These are phyloP conservation scores for Sphaerodactylus townsendi DNA, from an alignment of 2,113 vertebrate species.

Conservation along the genomic window DNA sequence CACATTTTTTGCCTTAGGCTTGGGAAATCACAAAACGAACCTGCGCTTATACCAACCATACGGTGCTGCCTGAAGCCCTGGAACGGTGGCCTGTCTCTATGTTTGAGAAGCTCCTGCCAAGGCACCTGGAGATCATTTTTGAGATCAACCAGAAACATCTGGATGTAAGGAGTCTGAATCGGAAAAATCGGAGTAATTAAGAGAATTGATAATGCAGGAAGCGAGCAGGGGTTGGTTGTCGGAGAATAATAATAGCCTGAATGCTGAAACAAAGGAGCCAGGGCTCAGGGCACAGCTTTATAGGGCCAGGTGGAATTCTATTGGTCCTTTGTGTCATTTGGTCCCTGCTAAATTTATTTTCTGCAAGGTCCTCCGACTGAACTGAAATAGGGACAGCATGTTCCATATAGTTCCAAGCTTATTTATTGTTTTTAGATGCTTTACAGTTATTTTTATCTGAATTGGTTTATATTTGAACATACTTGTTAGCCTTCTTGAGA, in stretches of 20 bases:
- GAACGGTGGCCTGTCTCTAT: constrained; percentile 86
- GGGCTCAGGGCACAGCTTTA: background rate
- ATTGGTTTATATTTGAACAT: no score
- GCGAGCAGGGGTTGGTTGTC: background rate
- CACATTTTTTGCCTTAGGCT: constrained; percentile 67
- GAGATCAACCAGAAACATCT: constrained; percentile 86
- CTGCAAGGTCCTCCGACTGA: no score
- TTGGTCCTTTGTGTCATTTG: background rate
- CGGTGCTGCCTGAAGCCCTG: constrained; percentile 85
- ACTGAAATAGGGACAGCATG: no score
- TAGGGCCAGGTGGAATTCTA: background rate
- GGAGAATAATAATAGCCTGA: background rate
- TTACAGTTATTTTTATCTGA: no score
- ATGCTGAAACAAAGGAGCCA: background rate
- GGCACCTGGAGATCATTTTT: constrained; percentile 85
- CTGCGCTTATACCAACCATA: constrained; percentile 90
- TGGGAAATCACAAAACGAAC: constrained; percentile 88
- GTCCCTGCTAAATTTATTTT: background rate
- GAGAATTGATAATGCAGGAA: background rate
- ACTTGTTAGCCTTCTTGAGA: no score
- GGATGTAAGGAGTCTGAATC: constrained; percentile 68
- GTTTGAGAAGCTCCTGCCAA: constrained; percentile 85
- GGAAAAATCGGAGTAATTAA: no score
- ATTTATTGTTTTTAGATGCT: no score
- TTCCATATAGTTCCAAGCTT: no score